These are phyloP conservation scores for Andrena haemorrhoa DNA, from an alignment of 2,888 invertebrate genomes.

Conservation along the genomic window DNA sequence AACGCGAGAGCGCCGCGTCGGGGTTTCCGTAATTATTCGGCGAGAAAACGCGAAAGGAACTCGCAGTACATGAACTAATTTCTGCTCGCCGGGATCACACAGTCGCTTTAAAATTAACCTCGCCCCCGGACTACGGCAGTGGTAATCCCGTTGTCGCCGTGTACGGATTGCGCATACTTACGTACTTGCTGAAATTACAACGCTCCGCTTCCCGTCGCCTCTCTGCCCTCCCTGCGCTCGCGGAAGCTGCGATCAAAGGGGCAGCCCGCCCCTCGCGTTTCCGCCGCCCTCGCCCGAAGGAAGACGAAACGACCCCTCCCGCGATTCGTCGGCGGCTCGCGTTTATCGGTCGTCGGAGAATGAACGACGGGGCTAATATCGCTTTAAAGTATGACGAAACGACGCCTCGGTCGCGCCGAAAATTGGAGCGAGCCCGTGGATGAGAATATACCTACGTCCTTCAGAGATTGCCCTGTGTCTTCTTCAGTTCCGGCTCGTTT, in stretches of 20 bases:
- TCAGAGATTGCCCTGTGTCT: no score
- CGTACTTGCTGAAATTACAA: constrained; percentile 38
- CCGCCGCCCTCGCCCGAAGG: constrained; percentile 8
- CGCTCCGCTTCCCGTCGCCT: constrained; percentile 11
- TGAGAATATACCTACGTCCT: no score
- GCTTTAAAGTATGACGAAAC: no score
- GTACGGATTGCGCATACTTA: constrained; percentile 26
- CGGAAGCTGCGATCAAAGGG: constrained; percentile 30
- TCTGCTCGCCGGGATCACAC: background rate
- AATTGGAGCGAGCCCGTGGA: no score
- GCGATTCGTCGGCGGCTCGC: no score
- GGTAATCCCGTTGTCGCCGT: constrained; percentile 32
- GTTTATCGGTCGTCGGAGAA: no score
- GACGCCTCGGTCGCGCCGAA: no score
- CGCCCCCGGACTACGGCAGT: background rate
- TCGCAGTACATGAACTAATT: constrained; percentile 5
- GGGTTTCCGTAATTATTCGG: constrained; percentile 14
- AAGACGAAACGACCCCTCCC: constrained; percentile 2
- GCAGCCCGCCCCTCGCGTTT: background rate
- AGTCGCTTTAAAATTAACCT: constrained; percentile 19
- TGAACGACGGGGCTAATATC: no score
- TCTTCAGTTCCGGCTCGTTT: no score
- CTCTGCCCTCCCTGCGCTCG: background rate
- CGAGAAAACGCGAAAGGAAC: background rate
- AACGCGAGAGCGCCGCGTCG: background rate